phyloP scores from a whole-genome alignment of 2,888 invertebrate genomes.

The Yponomeuta cagnagella region DNA sequence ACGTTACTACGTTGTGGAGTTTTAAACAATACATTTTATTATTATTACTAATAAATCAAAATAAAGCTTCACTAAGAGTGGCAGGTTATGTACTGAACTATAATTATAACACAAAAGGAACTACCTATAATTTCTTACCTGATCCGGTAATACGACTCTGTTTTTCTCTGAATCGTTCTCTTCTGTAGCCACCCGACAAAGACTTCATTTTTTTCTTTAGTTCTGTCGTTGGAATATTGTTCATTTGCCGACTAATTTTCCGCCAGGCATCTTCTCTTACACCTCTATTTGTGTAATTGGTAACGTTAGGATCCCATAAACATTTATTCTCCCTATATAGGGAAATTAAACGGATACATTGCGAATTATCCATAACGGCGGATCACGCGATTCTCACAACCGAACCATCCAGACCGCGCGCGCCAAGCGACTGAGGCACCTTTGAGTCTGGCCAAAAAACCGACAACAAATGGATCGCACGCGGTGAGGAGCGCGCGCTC shows the following conservation, averaged over 20 bases:
- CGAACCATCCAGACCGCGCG: background rate
- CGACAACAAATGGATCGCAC: no score
- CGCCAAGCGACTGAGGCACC: conserved; percentile 7
- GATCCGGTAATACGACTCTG: conserved; percentile 16
- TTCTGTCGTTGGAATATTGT: conserved; percentile 12
- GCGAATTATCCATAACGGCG: background rate
- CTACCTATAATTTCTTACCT: conserved; percentile 5
- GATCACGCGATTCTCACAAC: background rate
- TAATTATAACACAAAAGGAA: conserved; percentile 18
- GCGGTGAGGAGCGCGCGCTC: no score
- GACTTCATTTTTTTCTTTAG: conserved; percentile 20
- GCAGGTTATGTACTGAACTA: conserved; percentile 18
- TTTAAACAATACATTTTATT: conserved; percentile 21
- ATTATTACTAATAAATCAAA: conserved; percentile 20
- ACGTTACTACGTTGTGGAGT: conserved; percentile 20
- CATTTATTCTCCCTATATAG: no score
- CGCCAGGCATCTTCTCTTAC: no score
- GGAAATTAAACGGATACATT: background rate
- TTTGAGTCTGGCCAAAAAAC: background rate
- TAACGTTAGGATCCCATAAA: no score
- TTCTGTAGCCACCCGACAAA: conserved; percentile 20
- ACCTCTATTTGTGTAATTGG: no score
- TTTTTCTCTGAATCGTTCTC: conserved; percentile 18
- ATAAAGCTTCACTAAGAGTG: conserved; percentile 20
- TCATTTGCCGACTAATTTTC: no score